Evolutionary conservation across 2,797 vertebrate species (phyloP), one percentile per base, ranked within the genome.

Genomic region (Microtus californicus): DNA sequence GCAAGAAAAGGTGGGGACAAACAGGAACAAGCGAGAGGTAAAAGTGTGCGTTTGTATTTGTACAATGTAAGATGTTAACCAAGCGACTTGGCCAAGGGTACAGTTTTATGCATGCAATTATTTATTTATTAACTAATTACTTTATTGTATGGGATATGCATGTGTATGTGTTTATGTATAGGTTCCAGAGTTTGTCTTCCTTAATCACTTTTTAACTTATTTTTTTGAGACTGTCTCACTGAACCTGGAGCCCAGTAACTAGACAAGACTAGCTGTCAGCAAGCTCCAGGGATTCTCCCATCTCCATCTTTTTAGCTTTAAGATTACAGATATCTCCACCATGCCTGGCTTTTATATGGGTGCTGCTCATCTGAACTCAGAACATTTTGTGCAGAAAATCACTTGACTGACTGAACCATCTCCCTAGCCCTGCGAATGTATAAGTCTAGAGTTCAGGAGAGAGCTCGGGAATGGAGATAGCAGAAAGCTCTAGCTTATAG

Each of bases 371-470:
- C 45, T 51, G 45, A 51, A 87, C 65, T 71, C 65, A 87, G 83
- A 65, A 51, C 65, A 37, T 34, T 12, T 69, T 71, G 83, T 17
- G 2, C 6, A 87, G 83, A 51, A 71, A 87, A 87, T 87, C 65
- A 54, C 45, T 87, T 71, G 11, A 27, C 65, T 37, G 21, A 86
- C 34, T 15, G 65, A 87, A 51, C 34, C 48, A 27, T 54, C 23
- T 69, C 21, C 45, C 40, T 14, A 37, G 45, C 25, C 13, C 45
- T 54, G 45, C 8, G 23, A n/a, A 54, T 43, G 45, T 81, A 4
- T 59, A 92, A 92, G 45, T 54, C 59, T 92, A 56, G 74, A 79
- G 43, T 93, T 94, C 5, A 96, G 67, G 21, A 87, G 61, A 90
- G 13, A 86, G 65, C 13, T 91, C 85, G 54, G 56, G 61, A 31